Conservation (phyloP, 2,797 vertebrate genomes). For the Halcyon smyrnensis region DNA sequence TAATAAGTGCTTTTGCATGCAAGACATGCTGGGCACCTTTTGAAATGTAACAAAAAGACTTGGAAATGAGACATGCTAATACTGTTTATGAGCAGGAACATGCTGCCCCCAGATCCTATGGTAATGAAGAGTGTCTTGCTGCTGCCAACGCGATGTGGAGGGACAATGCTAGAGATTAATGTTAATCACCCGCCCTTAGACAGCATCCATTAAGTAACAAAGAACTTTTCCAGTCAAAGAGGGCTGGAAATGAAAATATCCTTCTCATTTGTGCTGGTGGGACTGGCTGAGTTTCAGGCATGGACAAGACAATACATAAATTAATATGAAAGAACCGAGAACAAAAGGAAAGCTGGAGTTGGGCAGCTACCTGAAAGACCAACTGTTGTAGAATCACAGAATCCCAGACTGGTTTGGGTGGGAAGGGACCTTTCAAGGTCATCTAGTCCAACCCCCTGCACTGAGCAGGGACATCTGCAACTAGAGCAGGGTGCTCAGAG, state of each 20-base stretch:
- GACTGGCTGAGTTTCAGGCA: not conserved
- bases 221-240: not conserved
- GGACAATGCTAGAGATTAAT: not conserved
- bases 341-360: not conserved
- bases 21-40: not conserved
- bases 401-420: not conserved
- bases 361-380: not conserved
- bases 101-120: constrained; percentile 5
- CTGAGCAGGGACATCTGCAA: not conserved
- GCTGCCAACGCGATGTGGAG: not conserved
- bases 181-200: not conserved
- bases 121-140: constrained; percentile 23
- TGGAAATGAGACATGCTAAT: constrained; percentile 34
- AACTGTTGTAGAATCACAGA: not conserved
- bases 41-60: not conserved
- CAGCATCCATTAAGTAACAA: not conserved
- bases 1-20: constrained; percentile 19
- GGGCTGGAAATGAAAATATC: not conserved
- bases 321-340: not conserved
- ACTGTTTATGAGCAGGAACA: not conserved
- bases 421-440: not conserved
- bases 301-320: not conserved
- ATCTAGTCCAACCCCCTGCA: not conserved
- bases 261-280: not conserved
- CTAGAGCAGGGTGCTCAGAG: not conserved